These are phyloP conservation scores for Cantharis rufa DNA, from an alignment of 2,888 invertebrate genomes.

Conservation along the genomic window DNA sequence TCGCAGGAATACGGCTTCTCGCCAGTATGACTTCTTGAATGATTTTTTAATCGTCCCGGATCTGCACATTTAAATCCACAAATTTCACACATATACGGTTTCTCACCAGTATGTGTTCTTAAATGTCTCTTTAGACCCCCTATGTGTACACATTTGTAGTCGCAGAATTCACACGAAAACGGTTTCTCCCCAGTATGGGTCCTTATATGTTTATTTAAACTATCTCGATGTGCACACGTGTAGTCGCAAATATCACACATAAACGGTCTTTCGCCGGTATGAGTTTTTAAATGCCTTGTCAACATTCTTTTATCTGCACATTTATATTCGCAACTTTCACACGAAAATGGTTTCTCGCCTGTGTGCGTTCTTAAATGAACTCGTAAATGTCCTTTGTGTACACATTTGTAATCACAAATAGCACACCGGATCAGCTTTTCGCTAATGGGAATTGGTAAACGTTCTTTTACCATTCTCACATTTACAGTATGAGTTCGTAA, in stretches of 20 bases:
- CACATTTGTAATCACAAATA: neutral
- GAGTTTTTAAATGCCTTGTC: neutral
- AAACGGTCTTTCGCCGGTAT: neutral
- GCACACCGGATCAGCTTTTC: neutral
- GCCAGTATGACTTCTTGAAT: neutral
- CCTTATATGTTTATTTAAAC: neutral
- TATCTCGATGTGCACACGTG: neutral
- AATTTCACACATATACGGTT: neutral
- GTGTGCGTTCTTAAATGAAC: neutral
- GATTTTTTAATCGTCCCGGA: neutral
- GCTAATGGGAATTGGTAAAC: neutral
- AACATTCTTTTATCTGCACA: neutral
- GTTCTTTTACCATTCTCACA: neutral
- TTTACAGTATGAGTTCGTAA: neutral
- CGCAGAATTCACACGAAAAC: neutral
- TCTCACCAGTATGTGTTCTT: neutral
- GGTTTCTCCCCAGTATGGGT: neutral
- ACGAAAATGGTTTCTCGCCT: neutral
- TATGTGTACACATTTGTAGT: neutral
- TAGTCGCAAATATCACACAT: neutral
- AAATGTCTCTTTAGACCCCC: neutral
- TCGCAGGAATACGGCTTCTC: neutral
- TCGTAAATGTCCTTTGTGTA: neutral
- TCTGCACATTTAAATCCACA: neutral
- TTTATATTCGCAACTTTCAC: neutral